Base-by-base conservation (phyloP, 2,888 invertebrate genomes). In the Cenopis cana region DNA sequence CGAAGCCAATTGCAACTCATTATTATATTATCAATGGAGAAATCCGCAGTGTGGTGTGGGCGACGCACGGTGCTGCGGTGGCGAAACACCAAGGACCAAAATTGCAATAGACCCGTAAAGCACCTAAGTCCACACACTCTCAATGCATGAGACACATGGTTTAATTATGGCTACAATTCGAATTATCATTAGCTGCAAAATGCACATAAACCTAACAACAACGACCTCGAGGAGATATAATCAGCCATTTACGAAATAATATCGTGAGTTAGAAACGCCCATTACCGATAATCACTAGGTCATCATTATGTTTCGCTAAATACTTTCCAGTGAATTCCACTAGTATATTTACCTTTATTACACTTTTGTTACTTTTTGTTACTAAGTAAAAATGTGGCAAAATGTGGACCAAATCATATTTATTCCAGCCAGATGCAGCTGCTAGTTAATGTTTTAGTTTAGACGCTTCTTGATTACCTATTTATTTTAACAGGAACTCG, bases 1-100 rank as follows among this genome's bases (percentile, higher is more conserved):
- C 77, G 77, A 80, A 82, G 82, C 82, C 85, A 85, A 86, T 84
- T 85, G 85, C 78, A 83, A 82, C 83, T 87, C 83, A 84, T 88
- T 87, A 86, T 82, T 83, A 77, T 87, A 90, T 71, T 71, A 71
- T 90, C 87, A 89, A 90, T 88, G 87, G 90, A 88, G 90, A 90
- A 89, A 92, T 90, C 90, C 82, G 81, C 76, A 75, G 76, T 84
- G 89, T 89, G 85, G 76, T 84, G 89, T 89, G 85, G 90, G 90
- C 85, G 88, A 82, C 78, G 76, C 78, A 73, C 60, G 36, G 41
- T 36, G 81, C 75, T 88, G 85, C 68, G 75, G 76, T 88, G 85
- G 85, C 82, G 88, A 89, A 89, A 90, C 83, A 73, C 76, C 74
- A 75, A 77, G 76, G 77, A 76, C 76, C 76, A 77, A 81, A 84